Base-by-base conservation (phyloP, 2,113 vertebrate genomes). In the Bujurquina vittata region DNA sequence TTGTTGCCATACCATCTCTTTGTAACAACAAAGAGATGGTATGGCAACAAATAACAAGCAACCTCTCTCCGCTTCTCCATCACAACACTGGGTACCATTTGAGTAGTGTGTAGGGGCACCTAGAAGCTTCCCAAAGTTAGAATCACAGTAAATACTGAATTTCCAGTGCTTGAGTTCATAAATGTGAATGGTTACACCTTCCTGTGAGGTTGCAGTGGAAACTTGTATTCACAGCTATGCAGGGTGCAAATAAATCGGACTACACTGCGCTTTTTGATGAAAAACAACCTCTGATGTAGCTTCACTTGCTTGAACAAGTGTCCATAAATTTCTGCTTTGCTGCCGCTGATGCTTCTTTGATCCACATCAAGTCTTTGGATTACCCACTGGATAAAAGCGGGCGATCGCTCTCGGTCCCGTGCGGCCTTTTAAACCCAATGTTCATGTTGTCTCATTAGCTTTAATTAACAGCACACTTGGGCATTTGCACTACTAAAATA, bases 51-150 rank as follows among this genome's bases (percentile, higher is more conserved):
- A n/a, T n/a, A n/a, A n/a, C n/a, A n/a, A n/a, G n/a, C n/a, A 29
- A 52, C 65, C 26, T 72, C 52, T 72, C 43, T 72, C 46, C 12
- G 43, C 43, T 52, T 72, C 10, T 26, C 12, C 26, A 0, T 72
- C 0, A 11, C 5, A 0, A 62, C n/a, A 35, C 15, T 11, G 31
- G 26, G 35, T 3, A 7, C 43, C 26, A 58, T 65, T 31, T 26
- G 29, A 52, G n/a, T 17, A 8, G 26, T 7, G 26, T 20, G 23
- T 5, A 0, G n/a, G 37, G 1, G 1, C 37, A 40, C 26, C 22
- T 40, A 2, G 20, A 40, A 67, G 54, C 58, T 75, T 74, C 33
- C 23, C 0, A 10, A 29, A 56, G 17, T 49, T 73, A 37, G 43
- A 77, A 26, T 55, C 31, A 54, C 59, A 75, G 15, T 80, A 83